Base-by-base conservation (phyloP, 2,113 vertebrate species). In the Spea multiplicata region DNA sequence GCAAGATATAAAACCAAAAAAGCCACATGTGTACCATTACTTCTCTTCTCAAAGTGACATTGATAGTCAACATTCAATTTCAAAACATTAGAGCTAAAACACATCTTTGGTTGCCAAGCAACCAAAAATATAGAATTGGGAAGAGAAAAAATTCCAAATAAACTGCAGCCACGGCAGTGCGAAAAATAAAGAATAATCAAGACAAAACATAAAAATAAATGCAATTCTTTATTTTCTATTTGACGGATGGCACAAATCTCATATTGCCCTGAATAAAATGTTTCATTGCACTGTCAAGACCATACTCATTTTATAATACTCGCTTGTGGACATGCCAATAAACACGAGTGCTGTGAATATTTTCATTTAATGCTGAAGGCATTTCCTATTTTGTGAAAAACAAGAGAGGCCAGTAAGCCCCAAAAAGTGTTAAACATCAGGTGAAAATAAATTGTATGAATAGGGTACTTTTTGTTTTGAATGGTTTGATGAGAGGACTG, bases 191-290 rank as follows among this genome's bases (percentile, higher is more conserved):
- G 30, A 57, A n/a, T n/a, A n/a, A n/a, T n/a, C n/a, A n/a, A n/a
- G n/a, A n/a, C n/a, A 71, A 44, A 8, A 59, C 44, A 78, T 44
- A 8, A 17, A 71, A 78, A 30, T 1, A 30, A 30, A 30, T 30
- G 71, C 67, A 71, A 78, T 78, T 62, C 68, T 65, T 64, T 71
- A 71, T 78, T 72, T 65, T 66, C 55, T 8, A n/a, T 53, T 46
- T 52, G 66, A 70, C 68, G 71, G 69, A 65, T 72, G 69, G 69
- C 45, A 7, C 48, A 78, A 78, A 71, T 72, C 45, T 47, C 8
- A 44, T 65, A 44, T 78, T 78, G 66, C 55, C 66, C 71, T 78
- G 59, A 78, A 72, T 68, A 76, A 76, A 68, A 76, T 76, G 66
- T 69, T 68, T 57, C 14, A 76, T 65, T 72, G 59, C 64, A 7